Percentiles rank a stretch among this genome's conserved stretches.
Conservation (phyloP, 1,140 invertebrate genomes). For the Sycophila sp. region DNA sequence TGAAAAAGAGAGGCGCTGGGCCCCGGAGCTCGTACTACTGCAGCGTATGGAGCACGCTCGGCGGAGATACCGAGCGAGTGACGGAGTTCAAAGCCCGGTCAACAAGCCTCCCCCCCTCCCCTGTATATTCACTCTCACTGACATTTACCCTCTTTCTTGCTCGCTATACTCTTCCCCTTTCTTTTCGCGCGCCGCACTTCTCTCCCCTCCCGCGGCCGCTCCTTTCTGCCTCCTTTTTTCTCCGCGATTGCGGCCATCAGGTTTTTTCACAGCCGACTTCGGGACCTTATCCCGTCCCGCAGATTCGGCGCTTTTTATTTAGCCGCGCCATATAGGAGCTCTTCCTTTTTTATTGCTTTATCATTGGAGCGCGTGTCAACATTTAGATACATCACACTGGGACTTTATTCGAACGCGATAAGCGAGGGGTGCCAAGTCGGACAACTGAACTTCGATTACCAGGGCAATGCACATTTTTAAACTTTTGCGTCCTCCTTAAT, state of each 20-base stretch:
- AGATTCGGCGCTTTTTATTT: too few relatives aligned
- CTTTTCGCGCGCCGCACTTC: neutral
- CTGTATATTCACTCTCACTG: slow-evolving; percentile 11
- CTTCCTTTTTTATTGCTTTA: neutral
- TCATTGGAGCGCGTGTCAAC: neutral
- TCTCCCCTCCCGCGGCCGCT: neutral
- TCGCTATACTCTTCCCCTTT: neutral
- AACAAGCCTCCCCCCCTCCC: slow-evolving; percentile 44
- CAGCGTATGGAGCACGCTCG: slow-evolving; percentile 36
- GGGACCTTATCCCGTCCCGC: too few relatives aligned
- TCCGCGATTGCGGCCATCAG: neutral
- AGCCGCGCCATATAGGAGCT: too few relatives aligned
- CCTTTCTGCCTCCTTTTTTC: slow-evolving; percentile 5
- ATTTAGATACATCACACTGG: too few relatives aligned
- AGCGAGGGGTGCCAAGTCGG: too few relatives aligned
- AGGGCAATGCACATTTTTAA: too few relatives aligned
- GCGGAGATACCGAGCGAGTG: slow-evolving; percentile 48
- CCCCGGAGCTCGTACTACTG: slow-evolving; percentile 43
- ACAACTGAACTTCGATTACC: too few relatives aligned
- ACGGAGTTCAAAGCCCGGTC: slow-evolving; percentile 59
- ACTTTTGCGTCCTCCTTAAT: too few relatives aligned
- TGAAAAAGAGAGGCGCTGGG: slow-evolving; percentile 18
- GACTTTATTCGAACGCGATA: too few relatives aligned
- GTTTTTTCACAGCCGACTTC: too few relatives aligned
- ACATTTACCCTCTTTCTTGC: neutral